These are phyloP conservation scores for Macrophya alboannulata DNA, from an alignment of 2,888 invertebrate species.

Conservation along the genomic window DNA sequence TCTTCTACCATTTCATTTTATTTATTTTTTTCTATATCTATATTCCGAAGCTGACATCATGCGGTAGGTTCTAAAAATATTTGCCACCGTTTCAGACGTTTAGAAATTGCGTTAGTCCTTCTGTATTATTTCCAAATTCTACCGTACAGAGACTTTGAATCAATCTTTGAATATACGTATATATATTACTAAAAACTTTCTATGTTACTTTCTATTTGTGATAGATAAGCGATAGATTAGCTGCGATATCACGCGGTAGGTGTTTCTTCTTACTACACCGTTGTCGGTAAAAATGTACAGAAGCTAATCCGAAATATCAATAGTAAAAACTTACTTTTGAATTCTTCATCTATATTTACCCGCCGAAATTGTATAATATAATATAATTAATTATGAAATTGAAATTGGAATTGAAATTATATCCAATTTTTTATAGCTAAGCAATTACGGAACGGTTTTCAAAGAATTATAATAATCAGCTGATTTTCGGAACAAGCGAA, in stretches of 20 bases:
- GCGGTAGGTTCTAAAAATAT: slow-evolving; percentile 19
- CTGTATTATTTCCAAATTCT: not conserved
- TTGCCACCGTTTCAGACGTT: not conserved
- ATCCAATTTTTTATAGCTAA: not conserved
- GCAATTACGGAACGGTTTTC: not conserved
- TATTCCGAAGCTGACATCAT: slow-evolving; percentile 39
- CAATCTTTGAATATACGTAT: slow-evolving; percentile 12
- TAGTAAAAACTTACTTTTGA: not conserved
- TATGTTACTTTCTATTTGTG: slow-evolving; percentile 26
- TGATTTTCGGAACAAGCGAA: not conserved
- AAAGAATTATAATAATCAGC: not conserved
- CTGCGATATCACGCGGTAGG: not conserved
- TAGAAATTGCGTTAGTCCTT: not conserved
- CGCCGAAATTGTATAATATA: no score
- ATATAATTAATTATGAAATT: no score
- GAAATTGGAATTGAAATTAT: no score
- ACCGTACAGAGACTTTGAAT: not conserved
- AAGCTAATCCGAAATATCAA: slow-evolving; percentile 18
- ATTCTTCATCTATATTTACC: not conserved
- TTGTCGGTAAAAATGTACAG: slow-evolving; percentile 1
- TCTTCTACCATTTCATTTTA: not conserved
- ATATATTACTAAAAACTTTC: slow-evolving; percentile 40
- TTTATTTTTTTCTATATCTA: not conserved
- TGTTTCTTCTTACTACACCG: not conserved
- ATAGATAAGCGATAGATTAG: not conserved